Evolutionary conservation across 2,797 vertebrate species (phyloP), one percentile per base, ranked within the genome.

Genomic region (Helicolenus hilgendorfi): DNA sequence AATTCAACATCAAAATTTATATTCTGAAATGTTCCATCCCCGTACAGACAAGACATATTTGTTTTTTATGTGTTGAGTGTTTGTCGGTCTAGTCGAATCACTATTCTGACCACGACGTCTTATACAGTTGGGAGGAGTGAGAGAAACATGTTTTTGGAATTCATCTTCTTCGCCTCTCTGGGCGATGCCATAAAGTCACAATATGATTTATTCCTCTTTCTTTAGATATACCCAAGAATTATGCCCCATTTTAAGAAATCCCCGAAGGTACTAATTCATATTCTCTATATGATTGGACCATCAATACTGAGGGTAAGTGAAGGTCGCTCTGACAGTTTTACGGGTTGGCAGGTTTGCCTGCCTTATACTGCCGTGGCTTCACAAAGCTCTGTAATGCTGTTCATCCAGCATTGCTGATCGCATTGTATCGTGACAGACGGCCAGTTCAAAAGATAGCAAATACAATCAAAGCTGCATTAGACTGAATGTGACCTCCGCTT

Each of bases 261-360:
- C 93, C 95, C 73, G 53, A 89, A 95, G 93, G 91, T 86, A 72
- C 93, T 95, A 91, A 97, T 95, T 96, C 92, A 96, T 96, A 95
- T 94, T 95, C 94, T 89, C 85, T 41, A 78, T 93, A 95, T 96
- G 96, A 97, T 96, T 96, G 93, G 91, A 92, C 91, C 92, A 96
- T 96, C 94, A 96, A 96, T 96, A 96, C 89, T 84, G 84, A 86
- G 94, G 94, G 91, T 94, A 94, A 95, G 93, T 94, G 94, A 97
- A 97, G 96, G 96, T 96, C 92, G 89, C 79, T 78, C 53, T 92
- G 95, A 95, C 94, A 95, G 95, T 75, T 95, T 96, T 90, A 96
- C 60, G 65, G 84, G 83, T 89, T 89, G 79, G 71, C 88, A 69
- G 84, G 74, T 94, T 91, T 79, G 70, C 85, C 84, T 88, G 80